Evolutionary conservation across 2,797 vertebrate genomes (phyloP).

Genomic region (Phoebastria nigripes): DNA sequence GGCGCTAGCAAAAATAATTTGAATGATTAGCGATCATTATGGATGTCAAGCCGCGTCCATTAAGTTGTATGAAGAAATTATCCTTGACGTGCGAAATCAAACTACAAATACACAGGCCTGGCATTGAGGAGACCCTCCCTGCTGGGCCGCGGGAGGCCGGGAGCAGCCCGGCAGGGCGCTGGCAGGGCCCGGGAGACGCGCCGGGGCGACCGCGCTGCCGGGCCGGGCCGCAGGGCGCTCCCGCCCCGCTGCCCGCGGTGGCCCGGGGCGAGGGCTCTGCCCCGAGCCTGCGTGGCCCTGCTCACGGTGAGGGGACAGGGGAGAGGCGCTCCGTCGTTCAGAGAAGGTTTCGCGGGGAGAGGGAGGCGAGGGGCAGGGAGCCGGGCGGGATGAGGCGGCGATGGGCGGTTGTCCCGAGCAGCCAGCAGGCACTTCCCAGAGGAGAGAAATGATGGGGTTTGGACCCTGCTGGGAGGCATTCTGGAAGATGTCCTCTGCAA

Average conservation of each 20-base stretch:
- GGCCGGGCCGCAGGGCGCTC: neutral
- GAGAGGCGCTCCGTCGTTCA: fast-evolving
- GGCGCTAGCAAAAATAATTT: slow-evolving; percentile 80
- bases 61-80: slow-evolving; percentile 83
- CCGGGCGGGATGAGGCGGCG: neutral
- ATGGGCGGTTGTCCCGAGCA: neutral
- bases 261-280: neutral
- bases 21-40: slow-evolving; percentile 86
- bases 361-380: neutral
- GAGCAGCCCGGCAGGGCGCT: neutral
- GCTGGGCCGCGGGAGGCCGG: neutral
- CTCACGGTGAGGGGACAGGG: neutral
- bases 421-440: neutral
- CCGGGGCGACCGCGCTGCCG: neutral
- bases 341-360: neutral
- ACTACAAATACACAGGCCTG: slow-evolving; percentile 79
- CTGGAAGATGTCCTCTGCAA: neutral
- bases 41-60: slow-evolving; percentile 80
- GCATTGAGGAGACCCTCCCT: slow-evolving; percentile 58
- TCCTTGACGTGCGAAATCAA: slow-evolving; percentile 79
- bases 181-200: neutral
- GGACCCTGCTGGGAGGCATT: neutral
- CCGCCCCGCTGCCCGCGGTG: neutral
- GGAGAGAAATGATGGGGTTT: neutral
- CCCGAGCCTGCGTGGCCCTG: neutral